Conservation (phyloP, 2,888 invertebrate species). For the Coenonympha arcania region DNA sequence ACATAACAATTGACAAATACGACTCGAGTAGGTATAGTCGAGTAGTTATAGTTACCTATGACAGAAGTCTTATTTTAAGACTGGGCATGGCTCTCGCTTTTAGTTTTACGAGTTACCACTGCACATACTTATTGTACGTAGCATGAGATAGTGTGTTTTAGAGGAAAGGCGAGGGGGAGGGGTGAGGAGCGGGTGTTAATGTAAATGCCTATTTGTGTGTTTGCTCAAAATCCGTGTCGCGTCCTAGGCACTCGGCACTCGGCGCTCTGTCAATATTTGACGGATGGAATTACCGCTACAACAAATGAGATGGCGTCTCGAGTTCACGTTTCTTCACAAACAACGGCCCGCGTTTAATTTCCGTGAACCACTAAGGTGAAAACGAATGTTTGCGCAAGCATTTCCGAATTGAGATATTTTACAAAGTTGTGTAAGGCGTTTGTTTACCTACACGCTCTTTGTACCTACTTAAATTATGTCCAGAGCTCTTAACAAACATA, state of each 20-base stretch:
- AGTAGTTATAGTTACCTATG: too few species aligned
- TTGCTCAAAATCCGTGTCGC: constrained; percentile 70
- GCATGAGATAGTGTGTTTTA: constrained; percentile 14
- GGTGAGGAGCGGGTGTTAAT: constrained; percentile 50
- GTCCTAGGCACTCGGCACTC: constrained; percentile 45
- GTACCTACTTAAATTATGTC: too few species aligned
- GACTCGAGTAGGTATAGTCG: too few species aligned
- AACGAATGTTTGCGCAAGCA: background rate
- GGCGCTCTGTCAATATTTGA: constrained; percentile 65
- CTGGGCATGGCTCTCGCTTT: constrained; percentile 25
- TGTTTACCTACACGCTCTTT: too few species aligned
- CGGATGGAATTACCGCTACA: constrained; percentile 61
- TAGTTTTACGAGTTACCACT: too few species aligned
- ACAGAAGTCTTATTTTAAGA: constrained; percentile 29
- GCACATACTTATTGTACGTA: too few species aligned
- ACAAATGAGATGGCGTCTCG: constrained; percentile 57
- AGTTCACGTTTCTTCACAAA: constrained; percentile 51
- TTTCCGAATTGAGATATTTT: background rate
- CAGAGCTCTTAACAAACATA: too few species aligned
- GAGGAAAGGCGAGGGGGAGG: constrained; percentile 23
- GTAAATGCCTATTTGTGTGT: constrained; percentile 69
- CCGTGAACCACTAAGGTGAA: constrained; percentile 7
- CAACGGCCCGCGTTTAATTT: constrained; percentile 21
- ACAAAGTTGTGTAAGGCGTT: background rate
- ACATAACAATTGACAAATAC: too few species aligned